A percentile compares a stretch with the other conserved stretches of the same genome.
Evolutionary conservation across 2,113 vertebrate genomes (phyloP).

Genomic region (Prunella fulvescens): DNA sequence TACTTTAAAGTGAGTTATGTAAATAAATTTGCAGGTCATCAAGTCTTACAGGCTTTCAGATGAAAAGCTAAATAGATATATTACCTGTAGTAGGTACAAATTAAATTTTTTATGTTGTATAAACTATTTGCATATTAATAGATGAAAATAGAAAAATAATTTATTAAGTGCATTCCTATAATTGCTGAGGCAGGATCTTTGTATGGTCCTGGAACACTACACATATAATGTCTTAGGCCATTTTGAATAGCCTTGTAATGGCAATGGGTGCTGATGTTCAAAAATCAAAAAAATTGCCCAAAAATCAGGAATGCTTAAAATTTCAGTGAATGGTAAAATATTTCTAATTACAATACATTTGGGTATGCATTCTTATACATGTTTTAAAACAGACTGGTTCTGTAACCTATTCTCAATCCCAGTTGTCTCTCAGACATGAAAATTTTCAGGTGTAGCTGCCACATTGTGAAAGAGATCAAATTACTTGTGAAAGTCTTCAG

Average conservation of each 20-base stretch:
- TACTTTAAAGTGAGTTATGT: conserved; percentile 53
- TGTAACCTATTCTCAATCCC: neutral
- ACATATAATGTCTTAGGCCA: neutral
- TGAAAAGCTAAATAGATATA: conserved; percentile 38
- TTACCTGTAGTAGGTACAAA: conserved; percentile 66
- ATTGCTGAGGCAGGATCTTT: conserved; percentile 47
- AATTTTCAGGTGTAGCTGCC: neutral
- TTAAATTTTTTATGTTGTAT: conserved; percentile 67
- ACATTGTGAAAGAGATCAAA: neutral
- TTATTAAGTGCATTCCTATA: conserved; percentile 67
- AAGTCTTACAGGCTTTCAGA: conserved; percentile 60
- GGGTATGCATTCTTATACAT: neutral
- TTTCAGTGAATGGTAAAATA: conserved; percentile 19
- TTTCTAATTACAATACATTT: conserved; percentile 6
- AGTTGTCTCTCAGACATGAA: neutral
- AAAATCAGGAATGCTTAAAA: conserved; percentile 17
- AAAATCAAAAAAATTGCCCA: conserved; percentile 32
- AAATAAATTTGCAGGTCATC: conserved; percentile 45
- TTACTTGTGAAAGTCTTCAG: neutral
- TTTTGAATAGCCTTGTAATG: conserved; percentile 41
- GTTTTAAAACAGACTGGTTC: neutral
- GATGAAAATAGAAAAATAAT: conserved; percentile 61
- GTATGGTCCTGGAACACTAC: conserved; percentile 34
- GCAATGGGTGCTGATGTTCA: conserved; percentile 66
- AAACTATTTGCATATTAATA: conserved; percentile 68